Evolutionary conservation across 1,140 invertebrate species (phyloP), one percentile per base, ranked within the genome.

Genomic region (Panagrolaimus sp.): DNA sequence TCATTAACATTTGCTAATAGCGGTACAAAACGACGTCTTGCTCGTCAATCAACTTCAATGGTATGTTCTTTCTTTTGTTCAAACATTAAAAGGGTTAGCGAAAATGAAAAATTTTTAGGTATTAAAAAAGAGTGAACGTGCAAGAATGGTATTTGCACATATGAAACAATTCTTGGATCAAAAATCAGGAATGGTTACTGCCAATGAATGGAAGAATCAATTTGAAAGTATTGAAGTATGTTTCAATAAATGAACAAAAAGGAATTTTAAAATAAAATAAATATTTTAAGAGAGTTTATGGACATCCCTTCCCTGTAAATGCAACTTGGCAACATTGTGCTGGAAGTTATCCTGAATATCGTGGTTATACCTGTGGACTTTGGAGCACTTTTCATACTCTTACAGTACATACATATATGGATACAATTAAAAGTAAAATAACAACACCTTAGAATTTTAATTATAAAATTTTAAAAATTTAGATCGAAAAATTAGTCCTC

Each of bases 381-480:
- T 99, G 96, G 96, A 91, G 88, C 44, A 85, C 95, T 69, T 98
- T 97, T 83, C 96, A 98, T 82, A 91, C 90, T 52, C 83, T 98
- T 26, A 93, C 92, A 10, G 90, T 96, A 0, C 90, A 90, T 81
- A 84, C 85, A 24, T 89, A 90, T 62, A 88, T 88, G 0, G 84
- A 86, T 14, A 81, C 85, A 84, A 71, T 78, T 68, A 71, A 75
- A 65, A 72, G 76, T 83, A 52, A 69, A 38, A 38, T 4, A 46
- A 72, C 21, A 67, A 5, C 4, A n/a, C n/a, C 63, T 24, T 17
- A 17, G 10, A 21, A 68, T 10, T 67, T 68, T 6, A 68, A 14
- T 69, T 14, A 68, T 26, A 26, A n/a, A 24, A 69, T 28, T 12
- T 7, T 46, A 7, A 24, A n/a, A 7, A 65, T 78, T 12, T 73